A percentile compares a stretch with the other conserved stretches of the same genome.
Conservation (phyloP, 2,113 vertebrate species). For the Clarias gariepinus region DNA sequence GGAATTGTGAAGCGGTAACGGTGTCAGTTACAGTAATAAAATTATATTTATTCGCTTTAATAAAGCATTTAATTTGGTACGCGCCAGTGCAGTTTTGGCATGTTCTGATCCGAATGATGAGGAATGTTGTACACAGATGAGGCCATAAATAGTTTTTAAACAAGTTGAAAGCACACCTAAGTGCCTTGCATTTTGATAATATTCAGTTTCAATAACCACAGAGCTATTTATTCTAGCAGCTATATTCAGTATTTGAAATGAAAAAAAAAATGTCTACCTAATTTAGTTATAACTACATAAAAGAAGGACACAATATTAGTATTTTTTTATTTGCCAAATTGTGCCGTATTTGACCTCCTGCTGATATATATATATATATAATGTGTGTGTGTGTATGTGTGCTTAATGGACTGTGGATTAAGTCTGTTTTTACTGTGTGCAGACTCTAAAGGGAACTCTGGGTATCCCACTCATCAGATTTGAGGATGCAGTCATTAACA, state of each 20-base stretch:
- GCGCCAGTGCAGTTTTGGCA: background rate
- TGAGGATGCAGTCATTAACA: constrained; percentile 92
- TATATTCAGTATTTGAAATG: background rate
- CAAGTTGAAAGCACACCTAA: background rate
- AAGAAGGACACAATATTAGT: background rate
- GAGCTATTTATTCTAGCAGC: background rate
- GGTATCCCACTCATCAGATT: constrained; percentile 92
- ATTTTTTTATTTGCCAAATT: background rate
- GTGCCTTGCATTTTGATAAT: background rate
- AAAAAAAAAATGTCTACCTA: background rate
- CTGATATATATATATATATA: no score
- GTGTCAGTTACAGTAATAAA: background rate
- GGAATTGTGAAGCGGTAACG: background rate
- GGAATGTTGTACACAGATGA: background rate
- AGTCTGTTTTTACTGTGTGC: background rate
- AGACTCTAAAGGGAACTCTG: constrained; percentile 90
- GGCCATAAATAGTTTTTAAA: background rate
- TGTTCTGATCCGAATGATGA: background rate
- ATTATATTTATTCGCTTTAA: background rate
- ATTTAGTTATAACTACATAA: background rate
- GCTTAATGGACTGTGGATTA: background rate
- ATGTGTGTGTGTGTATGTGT: no score
- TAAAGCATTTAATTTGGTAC: background rate
- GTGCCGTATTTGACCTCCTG: background rate
- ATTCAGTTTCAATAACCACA: background rate